Base-by-base conservation (phyloP, 1,140 invertebrate genomes). In the Tyrophagus putrescentiae region DNA sequence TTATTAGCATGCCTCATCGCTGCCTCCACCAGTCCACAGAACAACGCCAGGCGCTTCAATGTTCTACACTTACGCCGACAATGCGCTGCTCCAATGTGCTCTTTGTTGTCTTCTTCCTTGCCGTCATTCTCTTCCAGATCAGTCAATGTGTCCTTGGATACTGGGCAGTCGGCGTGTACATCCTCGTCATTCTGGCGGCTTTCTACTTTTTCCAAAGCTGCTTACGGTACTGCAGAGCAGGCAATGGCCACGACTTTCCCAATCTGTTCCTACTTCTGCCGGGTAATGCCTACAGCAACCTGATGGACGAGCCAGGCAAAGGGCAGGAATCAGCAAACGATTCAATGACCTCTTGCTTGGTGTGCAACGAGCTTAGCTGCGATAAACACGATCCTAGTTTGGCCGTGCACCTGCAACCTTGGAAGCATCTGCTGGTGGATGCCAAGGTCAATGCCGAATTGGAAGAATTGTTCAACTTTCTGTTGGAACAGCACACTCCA, bases 341-440 rank as follows among this genome's bases (percentile, higher is more conserved):
- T 13, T 5, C 16, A 45, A 23, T 34, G 21, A 42, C 9, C 1
- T n/a, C 50, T 29, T 59, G 57, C 34, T 21, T 45, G 5, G 27
- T 44, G 5, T 59, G 57, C 34, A 1, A 25, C 5, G 57, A 59
- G 13, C 2, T 44, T 16, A 45, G 33, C 50, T 59, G 57, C 34
- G 27, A 45, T 13, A 42, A 42, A 45, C 57, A 59, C 50, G 42
- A 59, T 27, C 28, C 36, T 2, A 28, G 23, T 21, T 29, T 59
- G 36, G n/a, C 16, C 9, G 25, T 59, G 9, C 32, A 59, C 29
- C 5, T 21, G 9, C 36, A 59, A 27, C 57, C 57, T 16, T 59
- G 36, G 36, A 59, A 59, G 27, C 34, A 28, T 18, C 16, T 59
- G 27, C 18, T 45, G 41, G 27, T 59, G n/a, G 57, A 59, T 31